Base-by-base conservation (phyloP, 2,797 vertebrate genomes). In the Anisognathus igniventris region DNA sequence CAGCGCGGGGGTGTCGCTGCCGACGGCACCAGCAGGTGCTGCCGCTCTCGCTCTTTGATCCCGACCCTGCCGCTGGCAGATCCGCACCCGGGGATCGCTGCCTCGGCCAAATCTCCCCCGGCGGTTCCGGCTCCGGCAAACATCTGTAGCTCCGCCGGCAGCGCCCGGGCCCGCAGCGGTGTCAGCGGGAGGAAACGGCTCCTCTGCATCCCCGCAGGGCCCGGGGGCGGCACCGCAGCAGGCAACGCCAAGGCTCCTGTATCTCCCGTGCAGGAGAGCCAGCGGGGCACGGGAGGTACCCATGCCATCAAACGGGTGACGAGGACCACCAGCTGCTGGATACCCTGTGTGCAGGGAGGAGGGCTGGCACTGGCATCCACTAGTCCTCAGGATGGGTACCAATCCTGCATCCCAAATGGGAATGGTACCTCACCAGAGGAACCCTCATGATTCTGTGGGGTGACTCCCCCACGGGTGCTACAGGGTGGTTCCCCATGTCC, bases 1-100 rank as follows among this genome's bases (percentile, higher is more conserved):
- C 90, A 76, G 42, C 0, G 17, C 18, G 86, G 83, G 76, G 68
- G 78, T 70, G 94, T 65, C 79, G 18, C 72, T 19, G 44, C 83
- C 45, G 14, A 28, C 56, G 6, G 82, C 11, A 7, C 3, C 3
- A 37, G 68, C 94, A 95, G 94, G 91, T 92, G 92, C 65, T 3
- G 56, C 31, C 28, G 14, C 81, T 83, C 75, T 61, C 5, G 3
- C 39, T 87, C 85, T 93, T 95, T 95, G 90, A 93, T 94, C 87
- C 64, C 77, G 50, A 39, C 54, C 62, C 86, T 28, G 91, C 87
- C 8, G 45, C 47, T 6, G 44, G 74, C 28, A 8, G 40, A 91
- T 89, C 78, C 37, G 28, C 13, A 10, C 75, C 50, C 10, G 6
- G 33, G 40, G 40, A 83, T 47, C 6, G 5, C 70, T 45, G 67